Evolutionary conservation across 2,113 vertebrate species (phyloP).

Genomic region (Erythrocercus mccallii): DNA sequence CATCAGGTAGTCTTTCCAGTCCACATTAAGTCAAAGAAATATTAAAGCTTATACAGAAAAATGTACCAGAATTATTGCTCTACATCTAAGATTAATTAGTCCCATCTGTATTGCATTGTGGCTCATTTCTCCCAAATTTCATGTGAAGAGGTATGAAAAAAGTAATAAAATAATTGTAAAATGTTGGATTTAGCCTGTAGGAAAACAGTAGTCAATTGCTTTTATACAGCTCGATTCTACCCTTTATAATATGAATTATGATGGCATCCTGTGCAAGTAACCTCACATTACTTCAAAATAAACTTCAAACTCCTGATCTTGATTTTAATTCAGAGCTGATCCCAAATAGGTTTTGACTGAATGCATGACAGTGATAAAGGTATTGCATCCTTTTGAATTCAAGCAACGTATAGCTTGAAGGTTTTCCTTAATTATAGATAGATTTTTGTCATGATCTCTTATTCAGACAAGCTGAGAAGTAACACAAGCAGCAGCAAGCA

Average conservation of each 20-base stretch:
- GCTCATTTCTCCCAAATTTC: background rate
- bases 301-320: background rate
- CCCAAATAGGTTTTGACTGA: background rate
- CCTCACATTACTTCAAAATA: background rate
- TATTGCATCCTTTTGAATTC: background rate
- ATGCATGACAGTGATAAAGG: background rate
- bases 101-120: background rate
- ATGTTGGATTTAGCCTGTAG: background rate
- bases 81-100: background rate
- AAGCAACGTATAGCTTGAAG: background rate
- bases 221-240: background rate
- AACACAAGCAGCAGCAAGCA: background rate
- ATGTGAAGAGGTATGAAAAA: background rate
- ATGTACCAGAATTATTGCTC: background rate
- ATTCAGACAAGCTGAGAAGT: background rate
- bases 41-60: background rate
- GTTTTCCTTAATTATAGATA: slow-evolving; percentile 17
- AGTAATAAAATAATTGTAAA: background rate
- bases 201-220: background rate
- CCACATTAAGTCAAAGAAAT: background rate
- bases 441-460: slow-evolving; percentile 1
- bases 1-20: background rate
- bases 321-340: background rate
- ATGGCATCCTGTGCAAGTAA: background rate
- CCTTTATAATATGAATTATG: background rate